A percentile compares a stretch with the other conserved stretches of the same genome.
Evolutionary conservation across 2,888 invertebrate species (phyloP).

Genomic region (Palloptera scutellata): DNA sequence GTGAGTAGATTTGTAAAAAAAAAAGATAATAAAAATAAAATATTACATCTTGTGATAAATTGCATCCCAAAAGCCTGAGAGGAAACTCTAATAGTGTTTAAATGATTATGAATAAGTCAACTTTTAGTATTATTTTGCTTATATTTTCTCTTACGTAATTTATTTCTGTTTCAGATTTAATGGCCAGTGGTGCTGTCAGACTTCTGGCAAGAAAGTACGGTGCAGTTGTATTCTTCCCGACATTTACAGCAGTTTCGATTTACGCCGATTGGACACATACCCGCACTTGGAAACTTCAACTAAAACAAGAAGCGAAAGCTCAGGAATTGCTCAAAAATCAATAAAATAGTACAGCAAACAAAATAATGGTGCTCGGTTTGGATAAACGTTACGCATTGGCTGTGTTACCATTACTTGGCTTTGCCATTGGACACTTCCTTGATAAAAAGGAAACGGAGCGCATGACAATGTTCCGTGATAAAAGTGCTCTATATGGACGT

Average conservation of each 20-base stretch:
- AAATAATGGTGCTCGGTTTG: constrained; percentile 67
- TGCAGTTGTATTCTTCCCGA: constrained; percentile 74
- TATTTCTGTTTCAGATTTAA: constrained; percentile 34
- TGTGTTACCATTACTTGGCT: constrained; percentile 69
- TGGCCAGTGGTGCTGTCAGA: constrained; percentile 55
- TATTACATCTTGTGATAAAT: no score
- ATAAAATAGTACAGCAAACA: neutral
- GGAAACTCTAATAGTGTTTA: no score
- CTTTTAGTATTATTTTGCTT: neutral
- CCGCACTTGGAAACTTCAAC: constrained; percentile 73
- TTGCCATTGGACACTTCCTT: constrained; percentile 70
- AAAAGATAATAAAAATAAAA: no score
- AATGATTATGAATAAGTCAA: no score
- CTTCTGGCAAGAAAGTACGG: constrained; percentile 71
- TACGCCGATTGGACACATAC: constrained; percentile 79
- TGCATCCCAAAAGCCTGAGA: no score
- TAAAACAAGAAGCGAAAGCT: constrained; percentile 47
- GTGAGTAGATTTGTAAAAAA: no score
- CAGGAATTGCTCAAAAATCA: constrained; percentile 42
- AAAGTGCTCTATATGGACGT: constrained; percentile 79
- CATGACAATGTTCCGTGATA: constrained; percentile 78
- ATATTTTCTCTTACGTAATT: constrained; percentile 25
- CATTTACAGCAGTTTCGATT: constrained; percentile 69
- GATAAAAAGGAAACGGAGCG: constrained; percentile 77
- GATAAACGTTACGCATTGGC: constrained; percentile 67